Base-by-base conservation (phyloP, 2,888 invertebrate genomes). In the Eumacrocentrus americanus region DNA sequence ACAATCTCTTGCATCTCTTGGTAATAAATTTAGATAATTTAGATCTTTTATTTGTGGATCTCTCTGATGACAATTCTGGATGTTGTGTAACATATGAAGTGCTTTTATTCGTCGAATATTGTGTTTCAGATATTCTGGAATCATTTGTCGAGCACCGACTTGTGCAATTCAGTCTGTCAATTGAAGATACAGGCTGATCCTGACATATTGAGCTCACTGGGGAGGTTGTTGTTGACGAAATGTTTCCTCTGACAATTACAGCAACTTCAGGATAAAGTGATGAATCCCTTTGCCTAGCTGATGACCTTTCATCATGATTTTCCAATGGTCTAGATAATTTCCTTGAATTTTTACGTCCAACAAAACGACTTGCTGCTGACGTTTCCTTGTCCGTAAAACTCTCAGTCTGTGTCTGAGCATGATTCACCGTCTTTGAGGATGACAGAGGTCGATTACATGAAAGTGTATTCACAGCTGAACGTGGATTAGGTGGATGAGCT, bases 401-500 rank as follows among this genome's bases (percentile, higher is more conserved):
- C 6, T 34, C n/a, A 14, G 9, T 16, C 3, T 34, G 35, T 4
- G 6, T 50, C 18, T 14, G 14, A 35, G 11, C 18, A 2, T 9
- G n/a, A n/a, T n/a, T n/a, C n/a, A n/a, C 7, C 1, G 7, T 35
- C 3, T 12, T 20, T 35, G 18, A 35, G 2, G 47, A 47, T 11
- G 18, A 29, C 11, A 16, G 16, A 3, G 12, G 25, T 3, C 3
- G 16, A 16, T 48, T 14, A 6, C 6, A 1, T 16, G 4, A 16
- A 9, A 12, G 11, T 3, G 9, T 16, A 25, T 16, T 16, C 9
- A 25, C 11, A 14, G 16, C 2, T 9, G 9, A 18, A 4, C 11
- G 38, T 40, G 20, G 22, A 52, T 18, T 29, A 12, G 59, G 54
- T 16, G 42, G 54, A 48, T 54, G 54, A 11, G 40, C 42, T 22